Evolutionary conservation across 2,113 vertebrate species (phyloP), one percentile per base, ranked within the genome.

Genomic region (Chloebia gouldiae): DNA sequence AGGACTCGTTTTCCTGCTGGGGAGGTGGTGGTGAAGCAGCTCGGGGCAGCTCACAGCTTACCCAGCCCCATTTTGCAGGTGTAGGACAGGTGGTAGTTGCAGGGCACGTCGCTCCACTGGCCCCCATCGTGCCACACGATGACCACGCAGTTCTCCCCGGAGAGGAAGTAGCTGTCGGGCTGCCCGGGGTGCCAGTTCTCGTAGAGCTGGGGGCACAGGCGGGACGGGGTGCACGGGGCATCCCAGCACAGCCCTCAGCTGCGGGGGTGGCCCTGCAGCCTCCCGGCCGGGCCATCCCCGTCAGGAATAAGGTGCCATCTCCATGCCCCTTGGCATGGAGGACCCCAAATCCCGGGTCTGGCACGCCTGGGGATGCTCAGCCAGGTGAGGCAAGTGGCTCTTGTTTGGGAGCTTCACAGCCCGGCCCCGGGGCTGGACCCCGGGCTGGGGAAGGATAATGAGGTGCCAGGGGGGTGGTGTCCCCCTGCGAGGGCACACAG

Each of bases 121-220:
- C 99, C 99, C 19, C 97, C 97, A 1, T 99, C 98, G 27, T 99
- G 98, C 99, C 99, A 99, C 76, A 99, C 98, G 97, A 99, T 99
- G 86, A 99, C 99, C 30, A 98, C 98, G 2, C 99, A 99, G 97
- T 99, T 98, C 96, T 99, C 99, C 7, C 99, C 99, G 0, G 99
- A 99, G 77, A 99, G 98, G 95, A 99, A 99, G 95, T 99, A 99
- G 97, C 99, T 99, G 98, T 99, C 99, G 1, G 99, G 99, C 90
- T 99, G 99, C 25, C 98, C 98, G 2, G 93, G 96, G 95, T 98
- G 98, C 99, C 99, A 99, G 97, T 99, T 99, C 92, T 99, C 99
- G 27, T 99, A 99, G 30, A 99, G 98, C 99, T 99, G 95, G 5
- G 59, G 79, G 61, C 3, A 71, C 60, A 78, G 45, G 51, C 1